Percentiles rank a stretch among this genome's conserved stretches.
These are phyloP conservation scores for Schlechtendalia chinensis DNA, from an alignment of 1,140 invertebrate species.

Conservation along the genomic window DNA sequence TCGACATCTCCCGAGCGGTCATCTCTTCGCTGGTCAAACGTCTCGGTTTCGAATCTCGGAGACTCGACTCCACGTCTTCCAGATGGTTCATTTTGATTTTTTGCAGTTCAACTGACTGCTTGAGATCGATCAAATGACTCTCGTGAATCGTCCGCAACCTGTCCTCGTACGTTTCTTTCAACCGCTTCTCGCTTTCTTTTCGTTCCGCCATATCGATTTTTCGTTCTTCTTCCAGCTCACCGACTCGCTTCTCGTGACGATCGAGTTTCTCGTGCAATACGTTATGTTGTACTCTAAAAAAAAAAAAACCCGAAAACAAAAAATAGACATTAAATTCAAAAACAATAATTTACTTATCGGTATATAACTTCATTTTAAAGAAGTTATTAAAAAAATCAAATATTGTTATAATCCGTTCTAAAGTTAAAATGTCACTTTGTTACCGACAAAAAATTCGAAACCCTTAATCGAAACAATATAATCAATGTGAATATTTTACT, in stretches of 20 bases:
- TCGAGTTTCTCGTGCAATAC: constrained; percentile 16
- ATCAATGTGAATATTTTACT: not conserved
- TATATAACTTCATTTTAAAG: too few relatives aligned
- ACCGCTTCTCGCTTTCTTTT: constrained; percentile 33
- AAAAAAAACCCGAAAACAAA: too few relatives aligned
- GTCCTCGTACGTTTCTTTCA: constrained; percentile 32
- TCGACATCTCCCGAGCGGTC: constrained; percentile 36
- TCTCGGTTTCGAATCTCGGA: constrained; percentile 20
- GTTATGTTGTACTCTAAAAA: constrained; percentile 27
- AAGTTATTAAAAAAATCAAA: too few relatives aligned
- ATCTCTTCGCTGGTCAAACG: constrained; percentile 25
- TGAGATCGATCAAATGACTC: constrained; percentile 36
- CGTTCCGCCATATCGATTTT: constrained; percentile 13
- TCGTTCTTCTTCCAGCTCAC: constrained; percentile 23
- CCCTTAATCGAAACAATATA: too few relatives aligned
- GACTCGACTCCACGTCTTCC: constrained; percentile 7
- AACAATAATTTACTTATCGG: too few relatives aligned
- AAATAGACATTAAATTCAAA: too few relatives aligned
- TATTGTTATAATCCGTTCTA: too few relatives aligned
- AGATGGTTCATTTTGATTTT: constrained; percentile 37
- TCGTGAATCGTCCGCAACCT: constrained; percentile 22
- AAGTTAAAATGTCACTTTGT: too few relatives aligned
- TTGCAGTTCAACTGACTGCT: constrained; percentile 17
- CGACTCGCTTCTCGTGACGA: not conserved
- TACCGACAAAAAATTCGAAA: too few relatives aligned